Base-by-base conservation (phyloP, 2,797 vertebrate species). In the Melanotaenia trifasciata region DNA sequence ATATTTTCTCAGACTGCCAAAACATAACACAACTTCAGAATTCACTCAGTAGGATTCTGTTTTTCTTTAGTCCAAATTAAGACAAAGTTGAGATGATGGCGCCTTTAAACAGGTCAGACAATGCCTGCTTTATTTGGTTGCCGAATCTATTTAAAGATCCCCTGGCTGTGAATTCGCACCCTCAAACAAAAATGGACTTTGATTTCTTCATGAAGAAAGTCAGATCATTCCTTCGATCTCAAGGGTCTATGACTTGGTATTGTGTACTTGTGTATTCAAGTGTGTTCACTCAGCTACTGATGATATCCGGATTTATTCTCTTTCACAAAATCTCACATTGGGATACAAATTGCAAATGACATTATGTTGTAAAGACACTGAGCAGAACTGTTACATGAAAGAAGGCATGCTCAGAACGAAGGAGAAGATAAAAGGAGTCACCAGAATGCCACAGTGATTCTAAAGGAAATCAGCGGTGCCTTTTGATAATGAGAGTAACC, bases 11-110 rank as follows among this genome's bases (percentile, higher is more conserved):
- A 3, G 38, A 56, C 79, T 88, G 89, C 92, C 93, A 93, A 93
- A 87, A 88, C 80, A 91, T 72, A 47, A 92, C 89, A 79, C 69
- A 81, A 78, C 76, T 81, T 59, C 81, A 91, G 84, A 92, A 91
- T 76, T 92, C 87, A 89, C 74, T 81, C 62, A 68, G 70, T 67
- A 68, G 67, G 60, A 32, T 33, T 12, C 11, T 22, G 30, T 33
- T 64, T 50, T 74, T 69, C 69, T 76, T 81, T 70, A 35, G 53
- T 72, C 45, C 40, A 61, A 79, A 69, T 58, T 7, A 65, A 84
- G 64, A 78, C 80, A 82, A 81, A 79, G 59, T 40, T 62, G n/a
- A 63, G 43, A 70, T 79, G 74, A 82, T 60, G 72, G 72, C 64
- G 24, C 43, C 54, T 74, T 64, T 51, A 22, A 67, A 75, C 10